These are phyloP conservation scores for Pteruthius melanotis DNA, from an alignment of 2,113 vertebrate species.

Conservation along the genomic window DNA sequence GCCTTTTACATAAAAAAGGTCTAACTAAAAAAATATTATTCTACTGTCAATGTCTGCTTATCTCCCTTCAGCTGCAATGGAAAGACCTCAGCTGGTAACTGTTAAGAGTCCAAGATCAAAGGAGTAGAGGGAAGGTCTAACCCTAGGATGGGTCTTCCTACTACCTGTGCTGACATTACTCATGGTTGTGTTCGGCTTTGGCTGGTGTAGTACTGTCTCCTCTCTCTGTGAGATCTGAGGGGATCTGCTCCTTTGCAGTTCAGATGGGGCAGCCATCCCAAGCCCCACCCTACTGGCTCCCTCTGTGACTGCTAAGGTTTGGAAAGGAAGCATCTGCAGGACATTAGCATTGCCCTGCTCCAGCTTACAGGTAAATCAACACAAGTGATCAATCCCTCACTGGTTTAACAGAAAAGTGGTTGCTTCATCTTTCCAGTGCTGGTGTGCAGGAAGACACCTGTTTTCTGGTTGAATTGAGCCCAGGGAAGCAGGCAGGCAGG, in stretches of 20 bases:
- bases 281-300: background rate
- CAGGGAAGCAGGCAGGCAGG: background rate
- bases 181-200: background rate
- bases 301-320: background rate
- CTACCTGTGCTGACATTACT: background rate
- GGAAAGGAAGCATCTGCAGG: background rate
- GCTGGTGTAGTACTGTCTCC: background rate
- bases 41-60: background rate
- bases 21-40: background rate
- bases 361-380: background rate
- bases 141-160: background rate
- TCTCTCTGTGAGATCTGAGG: background rate
- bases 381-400: background rate
- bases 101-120: background rate
- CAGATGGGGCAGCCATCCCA: background rate
- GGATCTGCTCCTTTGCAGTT: background rate
- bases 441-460: conserved; percentile 19
- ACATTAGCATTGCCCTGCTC: background rate
- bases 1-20: background rate
- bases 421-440: background rate
- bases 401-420: background rate
- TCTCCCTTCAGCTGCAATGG: background rate
- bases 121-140: background rate
- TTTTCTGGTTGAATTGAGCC: background rate
- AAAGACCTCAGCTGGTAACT: background rate